Evolutionary conservation across 1,140 invertebrate genomes (phyloP), one percentile per base, ranked within the genome.

Genomic region (Aradophagus sp.): DNA sequence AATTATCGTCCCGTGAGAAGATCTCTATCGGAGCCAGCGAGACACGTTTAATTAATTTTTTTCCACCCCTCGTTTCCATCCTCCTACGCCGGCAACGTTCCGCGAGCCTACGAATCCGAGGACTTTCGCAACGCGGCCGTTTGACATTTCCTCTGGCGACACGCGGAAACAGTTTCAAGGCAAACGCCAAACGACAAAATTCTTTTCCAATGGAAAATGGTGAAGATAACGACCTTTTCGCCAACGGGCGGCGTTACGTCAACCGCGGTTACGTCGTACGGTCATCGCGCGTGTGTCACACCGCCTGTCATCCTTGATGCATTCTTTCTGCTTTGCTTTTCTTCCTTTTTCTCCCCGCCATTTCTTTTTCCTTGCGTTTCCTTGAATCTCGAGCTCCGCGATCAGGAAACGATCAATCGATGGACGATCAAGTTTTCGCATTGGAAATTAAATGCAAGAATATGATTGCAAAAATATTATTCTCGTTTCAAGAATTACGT

Each of bases 1-100:
- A 73, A 67, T 67, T 73, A 55, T 66, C 42, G 50, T 72, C 62
- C 32, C 69, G 62, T 72, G 69, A 72, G 69, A 72, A 72, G 61
- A 66, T 72, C 26, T 6, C 39, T 72, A 72, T 72, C 69, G 20
- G 17, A 59, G 56, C 19, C 47, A 44, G 38, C 58, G 31, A 45
- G 29, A 62, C 35, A 59, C 38, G 41, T 11, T 59, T 53, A 68
- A 68, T 68, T 68, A 68, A 61, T 67, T 53, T 17, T 36, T 32
- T 14, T 20, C 31, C 16, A 39, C 23, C 20, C 29, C 2, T 6
- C 29, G 3, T 10, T 8, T 31, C n/a, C n/a, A 11, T 31, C 3
- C n/a, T 8, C n/a, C 5, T 31, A 11, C n/a, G 5, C 8, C 8
- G 4, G 4, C 20, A n/a, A n/a, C 8, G 4, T 23, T 8, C 4